Base-by-base conservation (phyloP, 2,797 vertebrate species). In the Clamator glandarius region DNA sequence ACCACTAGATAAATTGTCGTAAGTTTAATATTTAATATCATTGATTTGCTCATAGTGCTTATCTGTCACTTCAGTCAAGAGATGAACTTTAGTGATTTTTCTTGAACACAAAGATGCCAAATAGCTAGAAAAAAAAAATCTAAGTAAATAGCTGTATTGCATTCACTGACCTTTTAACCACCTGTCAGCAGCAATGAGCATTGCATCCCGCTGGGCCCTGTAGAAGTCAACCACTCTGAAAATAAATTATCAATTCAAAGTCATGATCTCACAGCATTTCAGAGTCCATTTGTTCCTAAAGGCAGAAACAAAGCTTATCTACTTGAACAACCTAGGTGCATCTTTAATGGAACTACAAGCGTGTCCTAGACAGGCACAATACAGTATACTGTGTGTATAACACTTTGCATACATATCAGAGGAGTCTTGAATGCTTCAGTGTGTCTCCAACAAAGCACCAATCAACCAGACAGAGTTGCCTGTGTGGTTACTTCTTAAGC, bases 191-290 rank as follows among this genome's bases (percentile, higher is more conserved):
- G 99, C 98, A 82, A 87, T 28, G 87, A 99, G 89, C 97, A 99
- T 98, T 13, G 98, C 98, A 44, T 99, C 97, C 19, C 98, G 97
- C 94, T 99, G 99, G 48, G 79, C 96, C 75, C 95, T 97, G 96
- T 99, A 99, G 97, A 99, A 99, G 55, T 98, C 97, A 62, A 98
- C 98, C 89, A 99, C 98, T 59, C 99, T 99, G 95, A 48, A 96
- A 95, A 48, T 35, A 78, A 89, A 86, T 89, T 62, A 95, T 48
- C 12, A 92, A 11, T 16, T 52, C 24, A 51, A 87, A 87, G 26
- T 79, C 58, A 80, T 18, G 57, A 81, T 39, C 50, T 82, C 48
- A 33, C 13, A 54, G 41, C 0, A 3, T 31, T 85, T 85, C 41
- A 72, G 26, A 64, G 24, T 19, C 39, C 36, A 11, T 72, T 62